phyloP scores from a whole-genome alignment of 2,888 invertebrate genomes.

The Oxycera nigricornis region DNA sequence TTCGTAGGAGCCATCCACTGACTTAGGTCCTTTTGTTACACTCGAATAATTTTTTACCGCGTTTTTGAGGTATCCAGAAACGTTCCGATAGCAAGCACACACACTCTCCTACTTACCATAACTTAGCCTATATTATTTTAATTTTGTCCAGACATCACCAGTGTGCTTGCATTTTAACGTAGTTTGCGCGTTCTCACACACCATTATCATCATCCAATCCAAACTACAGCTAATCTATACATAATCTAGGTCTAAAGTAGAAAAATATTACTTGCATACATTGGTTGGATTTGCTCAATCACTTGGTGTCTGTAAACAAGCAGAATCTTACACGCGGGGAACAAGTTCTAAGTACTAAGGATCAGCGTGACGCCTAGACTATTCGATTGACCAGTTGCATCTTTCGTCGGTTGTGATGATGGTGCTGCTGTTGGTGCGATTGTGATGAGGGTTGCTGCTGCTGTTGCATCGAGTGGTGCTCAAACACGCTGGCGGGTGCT shows the following conservation, averaged over 20 bases:
- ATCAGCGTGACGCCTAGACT: slow-evolving; percentile 51
- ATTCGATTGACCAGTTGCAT: slow-evolving; percentile 69
- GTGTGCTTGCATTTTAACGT: too few relatives aligned
- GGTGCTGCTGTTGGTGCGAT: slow-evolving; percentile 48
- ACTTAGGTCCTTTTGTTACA: not conserved
- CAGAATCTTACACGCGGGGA: not conserved
- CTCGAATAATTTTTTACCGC: not conserved
- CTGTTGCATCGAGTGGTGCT: slow-evolving; percentile 52
- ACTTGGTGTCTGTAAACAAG: slow-evolving; percentile 19
- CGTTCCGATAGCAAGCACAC: not conserved
- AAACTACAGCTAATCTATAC: too few relatives aligned
- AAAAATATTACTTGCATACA: slow-evolving; percentile 19
- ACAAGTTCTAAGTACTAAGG: not conserved
- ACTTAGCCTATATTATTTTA: too few relatives aligned
- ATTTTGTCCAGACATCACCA: too few relatives aligned
- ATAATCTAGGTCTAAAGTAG: slow-evolving; percentile 10
- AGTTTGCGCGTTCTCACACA: too few relatives aligned
- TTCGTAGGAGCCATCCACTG: not conserved
- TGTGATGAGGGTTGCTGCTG: slow-evolving; percentile 50
- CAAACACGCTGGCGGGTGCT: slow-evolving; percentile 62
- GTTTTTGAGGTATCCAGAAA: not conserved
- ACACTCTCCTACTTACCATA: too few relatives aligned
- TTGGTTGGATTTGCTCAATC: slow-evolving; percentile 8
- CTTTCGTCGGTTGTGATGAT: slow-evolving; percentile 68
- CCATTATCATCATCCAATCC: too few relatives aligned